Evolutionary conservation across 1,140 invertebrate genomes (phyloP), one percentile per base, ranked within the genome.

Genomic region (Brachystomella parvula): DNA sequence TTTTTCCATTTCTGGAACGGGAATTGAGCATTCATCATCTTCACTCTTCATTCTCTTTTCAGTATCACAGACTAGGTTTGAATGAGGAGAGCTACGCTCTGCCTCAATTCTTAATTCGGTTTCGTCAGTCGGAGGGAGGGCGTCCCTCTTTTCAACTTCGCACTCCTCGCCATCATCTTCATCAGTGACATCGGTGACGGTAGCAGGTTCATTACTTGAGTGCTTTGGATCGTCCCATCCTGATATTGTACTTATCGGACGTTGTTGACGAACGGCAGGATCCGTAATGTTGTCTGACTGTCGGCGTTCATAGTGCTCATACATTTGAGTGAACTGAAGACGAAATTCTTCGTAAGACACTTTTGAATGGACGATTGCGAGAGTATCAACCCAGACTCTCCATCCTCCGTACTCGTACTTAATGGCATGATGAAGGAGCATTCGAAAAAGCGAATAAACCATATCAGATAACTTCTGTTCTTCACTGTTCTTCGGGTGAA

Each of bases 331-430:
- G 78, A 94, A 94, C 76, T 94, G 91, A 21, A 94, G 82, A 76
- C 94, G 93, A 77, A 97, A 97, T 79, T 98, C 94, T 82, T 97
- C 94, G 77, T 96, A 96, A 0, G 94, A 94, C 3, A 93, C 90
- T 85, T 98, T 98, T 0, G 96, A 98, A 82, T 99, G 97, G 19
- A 99, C 92, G 76, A 99, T 99, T 3, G 97, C 96, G 49, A 99
- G 77, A 0, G 96, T 99, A 77, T 99, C 97, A 6, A 99, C 96
- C 96, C 97, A 99, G 12, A 99, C 97, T 71, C 97, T 82, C 97
- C 97, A 99, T 15, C 97, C 97, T n/a, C 97, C 96, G 76, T 97
- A 99, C 79, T 99, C 97, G 75, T 93, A 92, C 78, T 98, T 98
- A 64, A 99, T 97, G 19, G 97, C 97, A 78, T 99, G 97, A 79